phyloP scores from a whole-genome alignment of 1,140 invertebrate genomes.

The Diprion similis region DNA sequence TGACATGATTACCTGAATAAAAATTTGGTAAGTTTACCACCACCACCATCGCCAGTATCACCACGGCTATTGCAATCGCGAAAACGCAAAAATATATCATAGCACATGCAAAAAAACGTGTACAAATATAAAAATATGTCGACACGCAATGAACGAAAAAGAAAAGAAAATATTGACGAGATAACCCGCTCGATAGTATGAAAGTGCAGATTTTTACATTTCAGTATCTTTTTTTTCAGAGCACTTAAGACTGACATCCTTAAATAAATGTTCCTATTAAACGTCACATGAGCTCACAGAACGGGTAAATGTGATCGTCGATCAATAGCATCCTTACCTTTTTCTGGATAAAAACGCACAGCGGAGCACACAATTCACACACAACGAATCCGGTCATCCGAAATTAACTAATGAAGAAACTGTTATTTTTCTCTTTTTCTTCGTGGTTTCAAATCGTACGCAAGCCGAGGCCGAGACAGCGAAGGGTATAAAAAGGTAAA shows the following conservation, averaged over 20 bases:
- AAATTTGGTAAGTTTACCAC: slow-evolving; percentile 23
- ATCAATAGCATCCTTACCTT: neutral
- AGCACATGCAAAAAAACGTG: neutral
- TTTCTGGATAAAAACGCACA: neutral
- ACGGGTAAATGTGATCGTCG: neutral
- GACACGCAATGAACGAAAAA: neutral
- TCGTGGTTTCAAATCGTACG: too few relatives aligned
- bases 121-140: neutral
- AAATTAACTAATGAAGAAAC: neutral
- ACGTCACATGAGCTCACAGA: neutral
- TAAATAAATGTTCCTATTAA: slow-evolving; percentile 1
- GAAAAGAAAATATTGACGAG: neutral
- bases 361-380: neutral
- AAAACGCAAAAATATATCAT: slow-evolving; percentile 17
- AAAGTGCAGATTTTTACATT: neutral
- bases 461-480: too few relatives aligned
- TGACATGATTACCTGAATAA: slow-evolving; percentile 22
- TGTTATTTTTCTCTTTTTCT: neutral
- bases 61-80: slow-evolving; percentile 3
- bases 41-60: slow-evolving; percentile 18
- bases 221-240: slow-evolving; percentile 10
- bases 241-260: neutral
- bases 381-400: neutral
- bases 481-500: too few relatives aligned
- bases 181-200: neutral